Base-by-base conservation (phyloP, 1,140 invertebrate genomes). In the Panagrolaimus sp. region DNA sequence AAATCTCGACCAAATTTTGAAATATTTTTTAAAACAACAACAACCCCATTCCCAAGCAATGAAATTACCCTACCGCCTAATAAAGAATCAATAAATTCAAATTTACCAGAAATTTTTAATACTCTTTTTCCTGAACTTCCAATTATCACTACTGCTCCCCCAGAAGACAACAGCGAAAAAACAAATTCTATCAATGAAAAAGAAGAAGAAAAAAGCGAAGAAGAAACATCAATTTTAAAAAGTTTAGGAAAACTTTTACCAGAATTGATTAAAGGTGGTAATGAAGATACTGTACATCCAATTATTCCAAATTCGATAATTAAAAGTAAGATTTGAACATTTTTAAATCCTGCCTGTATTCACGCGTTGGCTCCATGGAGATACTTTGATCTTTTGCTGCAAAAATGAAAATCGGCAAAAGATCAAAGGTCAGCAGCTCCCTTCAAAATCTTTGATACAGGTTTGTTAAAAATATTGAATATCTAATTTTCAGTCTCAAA, bases 301-400 rank as follows among this genome's bases (percentile, higher is more conserved):
- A 57, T 57, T 1, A 57, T 57, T 16, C 51, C 51, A 11, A 57
- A 57, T 57, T 57, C 51, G 2, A 27, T 57, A 5, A 57, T 57
- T 57, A 20, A 27, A 11, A 57, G 51, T 57, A 25, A 23, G n/a
- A 27, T 57, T 57, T 57, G 27, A n/a, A n/a, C 20, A 57, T 25
- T 20, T 1, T n/a, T 13, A 23, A 57, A 57, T n/a, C n/a, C n/a
- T n/a, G n/a, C n/a, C n/a, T n/a, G n/a, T n/a, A n/a, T n/a, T n/a
- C n/a, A n/a, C n/a, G n/a, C n/a, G n/a, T 38, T 38, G 31, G 2
- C 31, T 38, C 31, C 2, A 38, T 7, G 7, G 7, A 38, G 2
- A 38, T 2, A 38, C 31, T 7, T 38, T 38, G 31, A 38, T 38
- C 7, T 38, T 38, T 7, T 4, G 31, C 31, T 38, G 31, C 31